Conservation (phyloP, 2,797 vertebrate species). For the Propithecus deckenii region DNA sequence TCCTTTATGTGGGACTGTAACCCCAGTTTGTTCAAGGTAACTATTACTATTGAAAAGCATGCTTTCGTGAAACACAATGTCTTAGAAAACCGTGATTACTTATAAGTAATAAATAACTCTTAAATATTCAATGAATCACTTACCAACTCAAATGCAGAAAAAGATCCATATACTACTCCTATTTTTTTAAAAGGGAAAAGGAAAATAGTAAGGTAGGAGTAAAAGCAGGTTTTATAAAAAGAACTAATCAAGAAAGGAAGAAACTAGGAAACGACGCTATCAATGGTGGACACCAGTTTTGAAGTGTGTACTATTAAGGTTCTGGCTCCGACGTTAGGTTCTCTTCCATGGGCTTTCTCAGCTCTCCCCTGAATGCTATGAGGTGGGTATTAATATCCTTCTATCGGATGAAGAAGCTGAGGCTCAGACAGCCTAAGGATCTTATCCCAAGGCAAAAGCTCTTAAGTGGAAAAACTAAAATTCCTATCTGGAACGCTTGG, state of each 20-base stretch:
- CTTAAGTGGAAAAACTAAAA: background rate
- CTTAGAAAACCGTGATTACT: background rate
- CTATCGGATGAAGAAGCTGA: background rate
- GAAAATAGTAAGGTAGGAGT: background rate
- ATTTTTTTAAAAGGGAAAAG: background rate
- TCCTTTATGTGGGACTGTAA: background rate
- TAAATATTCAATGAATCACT: background rate
- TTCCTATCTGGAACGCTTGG: background rate
- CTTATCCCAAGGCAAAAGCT: background rate
- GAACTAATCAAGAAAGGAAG: background rate
- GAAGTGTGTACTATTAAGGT: background rate
- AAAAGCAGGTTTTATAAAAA: background rate
- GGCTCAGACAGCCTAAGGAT: background rate
- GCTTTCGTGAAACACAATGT: background rate
- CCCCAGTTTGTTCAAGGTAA: background rate
- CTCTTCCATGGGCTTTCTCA: background rate
- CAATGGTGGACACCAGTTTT: background rate
- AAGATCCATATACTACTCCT: background rate
- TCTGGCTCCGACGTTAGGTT: background rate
- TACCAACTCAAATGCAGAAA: background rate
- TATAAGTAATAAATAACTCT: background rate
- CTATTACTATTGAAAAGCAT: background rate
- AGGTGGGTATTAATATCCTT: background rate
- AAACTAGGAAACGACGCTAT: background rate
- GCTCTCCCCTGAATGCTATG: background rate